These are phyloP conservation scores for Macrosteles quadrilineatus DNA, from an alignment of 1,140 invertebrate species.

Conservation along the genomic window DNA sequence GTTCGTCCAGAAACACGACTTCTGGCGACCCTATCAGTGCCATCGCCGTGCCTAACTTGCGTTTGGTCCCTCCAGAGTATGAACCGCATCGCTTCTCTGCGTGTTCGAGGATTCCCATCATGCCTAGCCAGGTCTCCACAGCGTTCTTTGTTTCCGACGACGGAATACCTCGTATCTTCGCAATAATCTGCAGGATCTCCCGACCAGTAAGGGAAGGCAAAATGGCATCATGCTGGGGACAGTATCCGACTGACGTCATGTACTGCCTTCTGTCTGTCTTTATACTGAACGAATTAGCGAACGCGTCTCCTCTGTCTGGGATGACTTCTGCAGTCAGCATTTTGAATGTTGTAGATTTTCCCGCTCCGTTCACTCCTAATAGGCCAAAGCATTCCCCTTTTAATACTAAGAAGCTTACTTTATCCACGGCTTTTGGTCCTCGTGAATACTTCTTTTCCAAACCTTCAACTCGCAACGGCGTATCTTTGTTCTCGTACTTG, in stretches of 20 bases:
- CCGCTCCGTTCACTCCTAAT: conserved; percentile 85
- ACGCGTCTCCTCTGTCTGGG: conserved; percentile 37
- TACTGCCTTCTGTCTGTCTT: background rate
- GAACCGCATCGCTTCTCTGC: conserved; percentile 73
- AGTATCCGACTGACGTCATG: conserved; percentile 66
- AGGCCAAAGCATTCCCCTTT: conserved; percentile 88
- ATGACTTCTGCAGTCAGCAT: conserved; percentile 74
- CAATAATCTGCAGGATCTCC: conserved; percentile 81
- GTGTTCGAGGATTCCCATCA: conserved; percentile 80
- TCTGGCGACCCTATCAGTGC: conserved; percentile 82
- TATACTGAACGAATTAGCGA: conserved; percentile 9
- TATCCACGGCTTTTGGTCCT: conserved; percentile 62
- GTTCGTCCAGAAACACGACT: conserved; percentile 62
- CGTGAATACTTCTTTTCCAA: conserved; percentile 39
- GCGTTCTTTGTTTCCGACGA: conserved; percentile 62
- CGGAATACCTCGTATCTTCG: conserved; percentile 73
- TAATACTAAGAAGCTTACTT: conserved; percentile 66
- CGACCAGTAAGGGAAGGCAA: conserved; percentile 81
- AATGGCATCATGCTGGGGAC: conserved; percentile 83
- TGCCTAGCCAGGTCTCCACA: conserved; percentile 68
- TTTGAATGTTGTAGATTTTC: conserved; percentile 84
- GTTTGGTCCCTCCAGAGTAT: conserved; percentile 88
- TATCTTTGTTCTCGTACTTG: background rate
- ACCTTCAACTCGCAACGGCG: conserved; percentile 34
- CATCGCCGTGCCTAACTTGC: conserved; percentile 87